Conservation (phyloP, 2,888 invertebrate genomes). For the Dolomedes plantarius region DNA sequence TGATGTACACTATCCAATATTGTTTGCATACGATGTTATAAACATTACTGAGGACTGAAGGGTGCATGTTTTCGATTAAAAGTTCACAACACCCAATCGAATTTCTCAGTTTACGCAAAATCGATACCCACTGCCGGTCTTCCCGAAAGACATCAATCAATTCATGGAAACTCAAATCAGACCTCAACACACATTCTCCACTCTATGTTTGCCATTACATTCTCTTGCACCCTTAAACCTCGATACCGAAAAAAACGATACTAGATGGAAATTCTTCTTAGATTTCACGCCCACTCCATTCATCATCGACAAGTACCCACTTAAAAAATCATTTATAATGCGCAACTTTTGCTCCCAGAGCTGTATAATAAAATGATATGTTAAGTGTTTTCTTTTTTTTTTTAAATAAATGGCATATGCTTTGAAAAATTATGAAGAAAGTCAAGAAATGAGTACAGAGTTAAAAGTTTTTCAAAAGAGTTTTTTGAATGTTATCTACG, state of each 20-base stretch:
- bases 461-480: too few relatives aligned
- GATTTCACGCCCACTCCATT: neutral
- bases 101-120: too few relatives aligned
- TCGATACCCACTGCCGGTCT: too few relatives aligned
- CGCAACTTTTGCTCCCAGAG: neutral
- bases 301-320: neutral
- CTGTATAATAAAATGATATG: constrained; percentile 9
- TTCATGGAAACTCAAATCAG: neutral
- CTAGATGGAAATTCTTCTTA: neutral
- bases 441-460: too few relatives aligned
- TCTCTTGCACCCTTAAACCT: neutral
- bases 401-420: neutral
- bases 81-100: too few relatives aligned
- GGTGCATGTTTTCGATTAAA: too few relatives aligned
- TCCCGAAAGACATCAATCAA: neutral
- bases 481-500: too few relatives aligned
- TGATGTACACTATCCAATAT: too few relatives aligned
- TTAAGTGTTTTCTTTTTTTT: neutral
- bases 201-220: neutral
- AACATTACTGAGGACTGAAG: too few relatives aligned
- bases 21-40: too few relatives aligned
- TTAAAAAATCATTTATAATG: constrained; percentile 13
- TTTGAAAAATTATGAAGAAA: neutral
- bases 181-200: neutral
- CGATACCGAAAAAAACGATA: neutral